Base-by-base conservation (phyloP, 2,797 vertebrate species). In the Eptatretus atami region DNA sequence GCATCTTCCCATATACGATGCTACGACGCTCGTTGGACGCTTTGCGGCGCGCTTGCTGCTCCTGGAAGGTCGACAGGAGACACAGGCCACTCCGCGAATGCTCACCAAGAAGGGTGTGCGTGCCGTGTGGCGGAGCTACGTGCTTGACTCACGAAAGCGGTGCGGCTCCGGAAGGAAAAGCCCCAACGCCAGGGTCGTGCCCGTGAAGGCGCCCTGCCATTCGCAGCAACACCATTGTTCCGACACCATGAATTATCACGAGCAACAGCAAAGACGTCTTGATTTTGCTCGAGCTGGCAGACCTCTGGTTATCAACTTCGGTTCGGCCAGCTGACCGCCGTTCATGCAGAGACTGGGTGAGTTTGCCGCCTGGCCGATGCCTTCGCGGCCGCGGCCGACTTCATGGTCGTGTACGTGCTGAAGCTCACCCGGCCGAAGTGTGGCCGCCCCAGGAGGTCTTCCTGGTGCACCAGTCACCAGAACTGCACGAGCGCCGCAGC, bases 401-500 rank as follows among this genome's bases (percentile, higher is more conserved):
- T 98, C 72, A 73, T 98, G 71, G 74, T 98, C 68, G 90, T 98
- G 71, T 98, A 98, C 77, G 92, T 98, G 90, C 94, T 53, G 90
- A 98, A 75, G 88, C 88, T 69, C 90, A 98, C 68, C 90, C 90
- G 0, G 84, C 86, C 3, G 90, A 98, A 1, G 86, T 86, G 72
- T 98, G 90, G 90, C 83, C 57, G 82, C 79, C 1, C 83, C 88
- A 64, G 76, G 79, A 52, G 79, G 81, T 8, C 88, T n/a, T 94
- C 11, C 77, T 80, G 68, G 80, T 96, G 65, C 79, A 76, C n/a
- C 68, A 86, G 85, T 65, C 90, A 98, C 71, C 79, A 74, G 67
- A 87, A 74, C 72, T 88, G 72, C 85, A 87, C 74, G 87, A 98
- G 57, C 75, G 90, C 55, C 74, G 88, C 15, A 77, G 80, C 64